phyloP scores from a whole-genome alignment of 2,113 vertebrate genomes.

The Phrynosoma platyrhinos region DNA sequence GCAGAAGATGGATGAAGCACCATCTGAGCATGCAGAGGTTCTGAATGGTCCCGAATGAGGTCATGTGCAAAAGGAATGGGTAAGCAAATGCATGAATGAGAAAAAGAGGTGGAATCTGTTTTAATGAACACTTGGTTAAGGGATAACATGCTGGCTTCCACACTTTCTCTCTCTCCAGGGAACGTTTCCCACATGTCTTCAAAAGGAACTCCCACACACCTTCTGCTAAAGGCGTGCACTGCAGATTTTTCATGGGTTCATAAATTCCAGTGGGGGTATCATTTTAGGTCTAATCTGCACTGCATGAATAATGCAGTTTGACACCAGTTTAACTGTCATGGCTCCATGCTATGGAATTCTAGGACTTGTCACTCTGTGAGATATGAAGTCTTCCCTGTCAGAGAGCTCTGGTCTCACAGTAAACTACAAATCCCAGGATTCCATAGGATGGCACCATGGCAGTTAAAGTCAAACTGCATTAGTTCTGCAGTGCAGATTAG shows the following conservation, averaged over 20 bases:
- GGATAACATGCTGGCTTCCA: background rate
- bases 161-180: background rate
- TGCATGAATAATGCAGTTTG: no score
- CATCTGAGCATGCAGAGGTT: background rate
- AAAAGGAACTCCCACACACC: background rate
- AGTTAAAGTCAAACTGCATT: no score
- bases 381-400: no score
- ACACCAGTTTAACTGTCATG: no score
- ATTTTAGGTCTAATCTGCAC: no score
- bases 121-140: background rate
- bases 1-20: background rate
- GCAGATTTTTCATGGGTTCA: background rate
- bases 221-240: no score
- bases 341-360: no score
- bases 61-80: background rate
- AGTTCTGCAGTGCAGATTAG: no score
- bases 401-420: no score
- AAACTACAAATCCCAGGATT: no score
- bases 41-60: background rate
- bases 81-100: background rate
- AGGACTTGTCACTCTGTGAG: no score
- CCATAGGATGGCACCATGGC: no score
- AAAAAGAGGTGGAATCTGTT: background rate
- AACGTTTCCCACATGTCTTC: background rate
- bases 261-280: background rate